Conservation (phyloP, 2,113 vertebrate species). For the Pedionomus torquatus region DNA sequence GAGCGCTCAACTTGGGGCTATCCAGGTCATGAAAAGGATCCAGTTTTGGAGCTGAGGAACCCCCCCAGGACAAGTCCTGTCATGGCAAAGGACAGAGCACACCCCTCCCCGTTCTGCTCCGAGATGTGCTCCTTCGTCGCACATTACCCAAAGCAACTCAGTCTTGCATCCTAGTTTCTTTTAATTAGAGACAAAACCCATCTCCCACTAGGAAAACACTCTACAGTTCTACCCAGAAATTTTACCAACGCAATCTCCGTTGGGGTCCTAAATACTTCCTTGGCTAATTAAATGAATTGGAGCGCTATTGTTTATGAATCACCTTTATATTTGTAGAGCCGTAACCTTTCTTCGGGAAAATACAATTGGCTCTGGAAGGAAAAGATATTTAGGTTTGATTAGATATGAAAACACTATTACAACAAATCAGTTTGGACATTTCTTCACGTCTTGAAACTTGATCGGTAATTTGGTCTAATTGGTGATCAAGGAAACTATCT, state of each 20-base stretch:
- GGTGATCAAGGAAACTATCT: constrained; percentile 96
- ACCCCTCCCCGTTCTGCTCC: not conserved
- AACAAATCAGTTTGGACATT: constrained; percentile 82
- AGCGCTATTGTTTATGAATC: constrained; percentile 90
- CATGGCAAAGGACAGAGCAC: rapidly evolving
- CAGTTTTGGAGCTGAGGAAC: not conserved
- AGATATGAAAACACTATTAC: constrained; percentile 84
- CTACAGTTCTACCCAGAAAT: constrained; percentile 84
- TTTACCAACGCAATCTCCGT: constrained; percentile 92
- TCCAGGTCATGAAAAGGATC: not conserved
- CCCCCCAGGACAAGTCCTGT: not conserved
- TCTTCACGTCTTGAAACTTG: constrained; percentile 91
- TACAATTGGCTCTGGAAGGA: constrained; percentile 85
- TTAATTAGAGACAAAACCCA: constrained; percentile 79
- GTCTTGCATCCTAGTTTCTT: constrained; percentile 79
- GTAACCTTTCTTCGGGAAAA: constrained; percentile 81
- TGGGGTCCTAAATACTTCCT: constrained; percentile 96
- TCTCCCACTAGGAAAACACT: constrained; percentile 79
- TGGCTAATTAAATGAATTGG: constrained; percentile 92
- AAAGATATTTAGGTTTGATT: constrained; percentile 88
- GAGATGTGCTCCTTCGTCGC: constrained; percentile 24
- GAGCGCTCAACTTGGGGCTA: not conserved
- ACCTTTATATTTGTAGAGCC: constrained; percentile 78
- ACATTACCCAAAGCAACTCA: constrained; percentile 71
- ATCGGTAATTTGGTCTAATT: constrained; percentile 94